phyloP scores from a whole-genome alignment of 2,888 invertebrate genomes.

The Cyclophora albipunctata region DNA sequence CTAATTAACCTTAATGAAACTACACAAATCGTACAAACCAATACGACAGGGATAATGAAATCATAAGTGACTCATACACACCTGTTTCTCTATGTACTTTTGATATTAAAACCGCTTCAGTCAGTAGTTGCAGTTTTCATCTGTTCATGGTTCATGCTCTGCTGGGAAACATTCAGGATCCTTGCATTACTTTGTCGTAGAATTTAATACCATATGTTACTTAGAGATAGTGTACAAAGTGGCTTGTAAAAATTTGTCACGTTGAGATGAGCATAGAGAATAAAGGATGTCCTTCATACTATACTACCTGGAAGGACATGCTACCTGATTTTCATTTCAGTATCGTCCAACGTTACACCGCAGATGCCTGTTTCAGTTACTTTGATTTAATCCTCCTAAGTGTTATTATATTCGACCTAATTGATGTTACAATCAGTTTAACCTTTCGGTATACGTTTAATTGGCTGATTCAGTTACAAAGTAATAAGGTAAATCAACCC shows the following conservation, averaged over 20 bases:
- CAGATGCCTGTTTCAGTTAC: conserved; percentile 36
- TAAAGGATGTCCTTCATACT: conserved; percentile 64
- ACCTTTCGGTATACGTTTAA: no score
- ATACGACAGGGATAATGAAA: no score
- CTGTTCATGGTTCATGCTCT: conserved; percentile 67
- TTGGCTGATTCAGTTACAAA: no score
- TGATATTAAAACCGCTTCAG: conserved; percentile 12
- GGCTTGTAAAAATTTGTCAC: conserved; percentile 6
- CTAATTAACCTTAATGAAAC: no score
- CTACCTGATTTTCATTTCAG: conserved; percentile 57
- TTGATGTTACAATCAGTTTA: conserved; percentile 1
- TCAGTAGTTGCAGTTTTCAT: conserved; percentile 28
- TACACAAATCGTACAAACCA: no score
- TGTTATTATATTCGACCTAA: conserved; percentile 3
- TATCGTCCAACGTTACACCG: conserved; percentile 35
- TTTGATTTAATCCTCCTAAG: conserved; percentile 6
- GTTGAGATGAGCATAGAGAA: conserved; percentile 61
- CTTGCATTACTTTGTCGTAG: conserved; percentile 32
- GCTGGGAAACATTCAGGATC: conserved; percentile 50
- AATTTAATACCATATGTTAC: conserved; percentile 31
- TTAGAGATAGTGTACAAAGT: conserved; percentile 1
- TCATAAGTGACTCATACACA: conserved; percentile 1
- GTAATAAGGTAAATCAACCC: no score
- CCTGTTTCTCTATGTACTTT: conserved; percentile 6
- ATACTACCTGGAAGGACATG: conserved; percentile 54